These are phyloP conservation scores for Rhyacophila evoluta DNA, from an alignment of 2,888 invertebrate species.

Conservation along the genomic window DNA sequence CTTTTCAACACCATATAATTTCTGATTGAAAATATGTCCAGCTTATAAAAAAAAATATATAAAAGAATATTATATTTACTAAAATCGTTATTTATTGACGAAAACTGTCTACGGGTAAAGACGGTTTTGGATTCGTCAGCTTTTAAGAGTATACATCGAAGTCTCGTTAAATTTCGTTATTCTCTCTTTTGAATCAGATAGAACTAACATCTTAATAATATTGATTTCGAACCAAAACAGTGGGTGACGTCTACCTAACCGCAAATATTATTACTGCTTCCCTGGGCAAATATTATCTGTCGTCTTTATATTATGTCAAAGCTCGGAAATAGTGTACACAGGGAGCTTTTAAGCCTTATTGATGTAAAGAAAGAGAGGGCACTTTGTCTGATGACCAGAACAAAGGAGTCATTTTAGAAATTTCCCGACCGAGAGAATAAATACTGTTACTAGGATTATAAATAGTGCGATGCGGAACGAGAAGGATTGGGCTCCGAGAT, in stretches of 20 bases:
- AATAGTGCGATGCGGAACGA: too few species aligned
- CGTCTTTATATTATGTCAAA: conserved; percentile 22
- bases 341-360: conserved; percentile 9
- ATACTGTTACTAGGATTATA: not conserved
- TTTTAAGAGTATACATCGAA: too few species aligned
- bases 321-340: not conserved
- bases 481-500: too few species aligned
- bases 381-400: conserved; percentile 24
- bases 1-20: too few species aligned
- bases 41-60: too few species aligned
- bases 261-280: conserved; percentile 5
- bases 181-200: too few species aligned
- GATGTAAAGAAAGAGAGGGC: not conserved
- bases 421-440: not conserved
- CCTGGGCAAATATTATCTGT: not conserved
- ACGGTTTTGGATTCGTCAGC: too few species aligned
- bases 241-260: not conserved
- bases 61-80: too few species aligned
- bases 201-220: not conserved
- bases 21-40: too few species aligned
- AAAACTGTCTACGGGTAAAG: too few species aligned
- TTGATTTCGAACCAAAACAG: not conserved
- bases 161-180: too few species aligned
- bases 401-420: conserved; percentile 5
- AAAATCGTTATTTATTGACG: too few species aligned